Percentiles rank a stretch among this genome's conserved stretches.
Conservation (phyloP, 2,113 vertebrate species). For the Leucoraja erinaceus region DNA sequence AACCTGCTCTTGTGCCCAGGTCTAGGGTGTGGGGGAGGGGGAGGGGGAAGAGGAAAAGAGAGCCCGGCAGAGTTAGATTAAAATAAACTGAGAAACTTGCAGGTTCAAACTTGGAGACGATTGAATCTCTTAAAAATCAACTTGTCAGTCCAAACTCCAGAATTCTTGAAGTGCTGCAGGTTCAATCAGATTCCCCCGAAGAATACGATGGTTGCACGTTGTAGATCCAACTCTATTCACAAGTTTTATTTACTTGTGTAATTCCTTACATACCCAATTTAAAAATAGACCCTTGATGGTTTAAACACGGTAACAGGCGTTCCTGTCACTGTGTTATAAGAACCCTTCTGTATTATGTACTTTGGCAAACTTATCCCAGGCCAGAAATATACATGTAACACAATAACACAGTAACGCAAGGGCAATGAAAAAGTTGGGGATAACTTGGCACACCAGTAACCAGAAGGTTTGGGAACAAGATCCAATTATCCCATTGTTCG, state of each 20-base stretch:
- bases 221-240: background rate
- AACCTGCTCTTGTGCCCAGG: too few relatives aligned
- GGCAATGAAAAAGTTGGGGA: background rate
- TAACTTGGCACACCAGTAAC: background rate
- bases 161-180: too few relatives aligned
- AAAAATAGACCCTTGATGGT: background rate
- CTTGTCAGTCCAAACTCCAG: too few relatives aligned
- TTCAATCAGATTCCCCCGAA: too few relatives aligned
- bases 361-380: constrained; percentile 3
- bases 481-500: background rate
- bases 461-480: background rate
- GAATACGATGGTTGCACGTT: background rate
- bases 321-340: background rate
- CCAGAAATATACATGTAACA: background rate
- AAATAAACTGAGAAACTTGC: too few relatives aligned
- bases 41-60: too few relatives aligned
- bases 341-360: background rate
- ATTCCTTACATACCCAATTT: background rate
- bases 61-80: too few relatives aligned
- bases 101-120: too few relatives aligned
- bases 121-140: too few relatives aligned
- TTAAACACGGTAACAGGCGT: background rate
- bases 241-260: background rate
- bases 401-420: background rate
- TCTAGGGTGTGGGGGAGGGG: too few relatives aligned